phyloP scores from a whole-genome alignment of 2,113 vertebrate genomes.

The Herpetotheres cachinnans region DNA sequence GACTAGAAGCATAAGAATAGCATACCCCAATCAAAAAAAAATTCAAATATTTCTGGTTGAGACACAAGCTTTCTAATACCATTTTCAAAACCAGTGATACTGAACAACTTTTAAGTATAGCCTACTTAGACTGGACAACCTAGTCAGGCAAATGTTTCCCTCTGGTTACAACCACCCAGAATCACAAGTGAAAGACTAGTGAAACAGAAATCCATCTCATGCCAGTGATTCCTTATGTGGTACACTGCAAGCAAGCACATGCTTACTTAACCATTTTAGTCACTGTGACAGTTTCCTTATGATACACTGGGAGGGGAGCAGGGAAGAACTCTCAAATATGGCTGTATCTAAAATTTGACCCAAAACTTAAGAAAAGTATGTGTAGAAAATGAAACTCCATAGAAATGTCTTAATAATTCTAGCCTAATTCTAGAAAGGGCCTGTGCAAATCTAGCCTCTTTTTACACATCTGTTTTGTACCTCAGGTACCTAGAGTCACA shows the following conservation, averaged over 20 bases:
- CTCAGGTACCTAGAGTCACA: neutral
- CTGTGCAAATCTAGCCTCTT: neutral
- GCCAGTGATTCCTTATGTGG: neutral
- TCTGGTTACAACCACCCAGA: neutral
- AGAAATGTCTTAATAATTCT: neutral
- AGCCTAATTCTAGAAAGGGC: neutral
- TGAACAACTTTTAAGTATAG: neutral
- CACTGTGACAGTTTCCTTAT: neutral
- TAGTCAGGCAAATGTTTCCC: neutral
- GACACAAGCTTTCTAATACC: neutral
- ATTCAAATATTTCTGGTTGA: neutral
- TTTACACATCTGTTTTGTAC: neutral
- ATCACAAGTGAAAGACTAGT: neutral
- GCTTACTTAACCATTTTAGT: neutral
- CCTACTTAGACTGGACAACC: neutral
- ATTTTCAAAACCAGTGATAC: neutral
- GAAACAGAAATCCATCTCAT: neutral
- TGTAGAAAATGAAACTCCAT: neutral
- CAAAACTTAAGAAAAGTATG: neutral
- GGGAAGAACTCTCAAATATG: neutral
- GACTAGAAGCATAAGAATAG: neutral
- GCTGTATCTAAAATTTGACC: neutral
- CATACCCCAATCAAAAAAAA: neutral
- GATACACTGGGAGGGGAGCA: neutral
- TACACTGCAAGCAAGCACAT: neutral